Conservation (phyloP, 2,888 invertebrate genomes). For the Platycheirus albimanus region DNA sequence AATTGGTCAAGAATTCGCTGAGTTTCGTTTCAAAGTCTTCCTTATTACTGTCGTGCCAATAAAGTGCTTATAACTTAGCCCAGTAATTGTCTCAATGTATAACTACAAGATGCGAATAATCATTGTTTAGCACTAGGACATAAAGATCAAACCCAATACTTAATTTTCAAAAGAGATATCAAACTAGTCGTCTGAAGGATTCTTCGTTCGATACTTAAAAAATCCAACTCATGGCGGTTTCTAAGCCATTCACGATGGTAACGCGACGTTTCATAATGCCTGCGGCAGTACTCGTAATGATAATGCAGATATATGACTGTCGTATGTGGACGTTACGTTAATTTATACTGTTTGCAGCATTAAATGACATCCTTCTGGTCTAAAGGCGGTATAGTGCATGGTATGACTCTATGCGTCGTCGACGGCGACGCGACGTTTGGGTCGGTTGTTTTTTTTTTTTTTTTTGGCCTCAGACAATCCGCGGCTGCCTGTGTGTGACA, state of each 20-base stretch:
- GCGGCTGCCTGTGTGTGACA: constrained; percentile 47
- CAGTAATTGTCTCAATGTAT: too few relatives aligned
- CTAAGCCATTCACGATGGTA: constrained; percentile 40
- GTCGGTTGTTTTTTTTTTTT: neutral
- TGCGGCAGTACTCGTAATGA: constrained; percentile 64
- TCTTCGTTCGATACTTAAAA: neutral
- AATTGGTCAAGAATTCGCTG: too few relatives aligned
- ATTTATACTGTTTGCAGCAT: constrained; percentile 68
- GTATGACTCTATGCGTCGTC: constrained; percentile 14
- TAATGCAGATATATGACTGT: constrained; percentile 73
- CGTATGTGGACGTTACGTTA: constrained; percentile 73
- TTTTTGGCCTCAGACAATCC: constrained; percentile 5
- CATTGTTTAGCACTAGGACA: too few relatives aligned
- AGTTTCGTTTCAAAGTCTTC: too few relatives aligned
- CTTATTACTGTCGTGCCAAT: too few relatives aligned
- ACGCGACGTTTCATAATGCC: constrained; percentile 46
- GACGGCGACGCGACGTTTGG: too few relatives aligned
- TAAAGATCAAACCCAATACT: too few relatives aligned
- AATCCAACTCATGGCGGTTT: constrained; percentile 5
- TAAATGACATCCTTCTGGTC: constrained; percentile 72
- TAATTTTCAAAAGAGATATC: too few relatives aligned
- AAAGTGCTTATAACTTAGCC: too few relatives aligned
- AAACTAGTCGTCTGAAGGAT: neutral
- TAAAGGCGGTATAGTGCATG: constrained; percentile 50
- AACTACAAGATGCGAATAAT: too few relatives aligned